Evolutionary conservation across 2,888 invertebrate species (phyloP), one percentile per base, ranked within the genome.

Genomic region (Mesorhabditis belari): DNA sequence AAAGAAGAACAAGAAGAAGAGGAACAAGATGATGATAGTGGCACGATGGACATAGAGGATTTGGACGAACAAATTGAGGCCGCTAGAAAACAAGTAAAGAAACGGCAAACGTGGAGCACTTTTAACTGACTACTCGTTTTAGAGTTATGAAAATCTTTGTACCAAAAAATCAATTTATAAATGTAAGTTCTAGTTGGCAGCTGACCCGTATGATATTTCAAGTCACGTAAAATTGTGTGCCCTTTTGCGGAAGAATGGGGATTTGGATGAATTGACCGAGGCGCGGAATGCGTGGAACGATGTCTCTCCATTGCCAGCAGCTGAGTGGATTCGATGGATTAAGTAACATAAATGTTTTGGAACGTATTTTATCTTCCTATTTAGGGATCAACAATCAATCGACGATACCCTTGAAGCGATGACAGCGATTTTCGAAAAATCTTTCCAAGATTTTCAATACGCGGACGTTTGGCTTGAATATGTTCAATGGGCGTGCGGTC

Each of bases 271-370:
- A 55, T 57, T 67, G 55, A 51, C 12, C n/a, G 55, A 29, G 24
- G n/a, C 58, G 24, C 58, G 69, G 3, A 55, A 63, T 28, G 35
- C 62, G 28, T 53, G 57, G 9, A 53, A 61, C 23, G 35, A 58
- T 25, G 58, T 56, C 58, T 57, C 56, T 3, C 63, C 71, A 2
- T 55, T 71, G 6, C 63, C 51, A 19, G 49, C 55, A 5, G 55
- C 58, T 9, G 63, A 65, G 52, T 71, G 67, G 66, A 35, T 60
- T 24, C 5, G 56, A 21, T 71, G 71, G 71, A 66, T 69, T 44
- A 57, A 62, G 70, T 70, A 19, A 62, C n/a, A n/a, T n/a, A n/a
- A 2, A n/a, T n/a, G n/a, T n/a, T n/a, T 17, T 9, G 44, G 12
- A 35, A 9, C 44, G 12, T 35, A 35, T 35, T 35, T 35, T 35